Evolutionary conservation across 1,140 invertebrate genomes (phyloP).

Genomic region (Drosophila tropicalis): DNA sequence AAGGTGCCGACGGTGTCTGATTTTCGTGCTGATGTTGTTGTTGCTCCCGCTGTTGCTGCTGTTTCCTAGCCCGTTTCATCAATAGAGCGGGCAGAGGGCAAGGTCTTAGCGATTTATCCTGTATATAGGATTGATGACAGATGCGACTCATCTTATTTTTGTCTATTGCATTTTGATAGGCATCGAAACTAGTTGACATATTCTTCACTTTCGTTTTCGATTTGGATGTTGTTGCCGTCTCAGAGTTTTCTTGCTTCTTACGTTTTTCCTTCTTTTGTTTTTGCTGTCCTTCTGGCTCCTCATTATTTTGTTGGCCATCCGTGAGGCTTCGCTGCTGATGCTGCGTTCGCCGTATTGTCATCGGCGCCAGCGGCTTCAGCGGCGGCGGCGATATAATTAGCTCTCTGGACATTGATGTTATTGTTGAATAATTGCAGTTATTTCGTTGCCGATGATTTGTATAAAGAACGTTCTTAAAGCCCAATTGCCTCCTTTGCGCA

Average conservation of each 20-base stretch:
- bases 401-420: background rate
- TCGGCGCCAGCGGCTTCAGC: conserved; percentile 44
- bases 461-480: conserved; percentile 45
- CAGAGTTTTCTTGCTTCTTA: background rate
- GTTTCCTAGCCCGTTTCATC: background rate
- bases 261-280: background rate
- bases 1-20: background rate
- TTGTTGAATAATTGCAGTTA: conserved; percentile 11
- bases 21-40: too few species aligned
- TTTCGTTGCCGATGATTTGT: conserved; percentile 42
- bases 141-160: conserved; percentile 34
- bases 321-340: conserved; percentile 31
- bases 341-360: conserved; percentile 30
- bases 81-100: background rate
- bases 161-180: background rate
- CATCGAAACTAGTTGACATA: background rate
- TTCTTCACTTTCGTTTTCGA: background rate
- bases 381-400: conserved; percentile 22
- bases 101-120: background rate
- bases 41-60: background rate
- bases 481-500: conserved; percentile 8
- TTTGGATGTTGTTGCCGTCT: background rate
- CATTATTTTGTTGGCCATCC: background rate
- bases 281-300: background rate
- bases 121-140: conserved; percentile 26